phyloP scores from a whole-genome alignment of 2,797 vertebrate species.

The Atherinosoma microstoma region DNA sequence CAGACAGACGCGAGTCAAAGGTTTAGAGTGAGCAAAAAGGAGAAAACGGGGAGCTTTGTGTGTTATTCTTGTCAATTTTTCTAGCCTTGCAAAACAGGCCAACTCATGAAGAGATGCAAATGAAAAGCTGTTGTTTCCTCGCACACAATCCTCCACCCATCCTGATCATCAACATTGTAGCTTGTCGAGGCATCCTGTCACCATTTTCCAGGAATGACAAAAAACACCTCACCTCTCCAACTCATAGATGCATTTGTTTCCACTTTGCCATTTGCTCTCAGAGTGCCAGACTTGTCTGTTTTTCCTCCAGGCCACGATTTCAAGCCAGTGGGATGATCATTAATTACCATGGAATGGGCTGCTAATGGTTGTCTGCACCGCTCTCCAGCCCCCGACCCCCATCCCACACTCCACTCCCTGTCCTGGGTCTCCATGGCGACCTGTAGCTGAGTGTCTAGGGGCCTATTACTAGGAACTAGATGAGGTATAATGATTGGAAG shows the following conservation, averaged over 20 bases:
- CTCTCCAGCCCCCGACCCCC: constrained; percentile 53
- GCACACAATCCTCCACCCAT: constrained; percentile 15
- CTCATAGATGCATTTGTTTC: constrained; percentile 50
- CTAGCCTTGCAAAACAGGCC: constrained; percentile 31
- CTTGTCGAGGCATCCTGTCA: constrained; percentile 30
- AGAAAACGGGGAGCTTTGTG: neutral
- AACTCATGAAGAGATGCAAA: constrained; percentile 29
- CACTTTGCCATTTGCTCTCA: constrained; percentile 60
- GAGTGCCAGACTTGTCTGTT: constrained; percentile 54
- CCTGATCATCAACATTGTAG: constrained; percentile 17
- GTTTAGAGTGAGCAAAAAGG: constrained; percentile 25
- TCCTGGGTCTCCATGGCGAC: constrained; percentile 81
- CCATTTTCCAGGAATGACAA: constrained; percentile 49
- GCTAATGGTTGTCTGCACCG: constrained; percentile 77
- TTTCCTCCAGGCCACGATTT: constrained; percentile 64
- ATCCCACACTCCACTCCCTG: constrained; percentile 40
- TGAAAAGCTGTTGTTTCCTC: constrained; percentile 30
- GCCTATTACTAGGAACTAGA: constrained; percentile 70
- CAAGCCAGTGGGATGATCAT: constrained; percentile 76
- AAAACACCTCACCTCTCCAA: constrained; percentile 22
- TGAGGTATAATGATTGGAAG: constrained; percentile 75
- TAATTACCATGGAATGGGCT: constrained; percentile 82
- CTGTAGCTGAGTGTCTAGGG: constrained; percentile 72
- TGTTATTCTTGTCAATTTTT: constrained; percentile 30
- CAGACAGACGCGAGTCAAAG: constrained; percentile 47